These are phyloP conservation scores for Ostrea denselamellosa DNA, from an alignment of 1,140 invertebrate genomes.

Conservation along the genomic window DNA sequence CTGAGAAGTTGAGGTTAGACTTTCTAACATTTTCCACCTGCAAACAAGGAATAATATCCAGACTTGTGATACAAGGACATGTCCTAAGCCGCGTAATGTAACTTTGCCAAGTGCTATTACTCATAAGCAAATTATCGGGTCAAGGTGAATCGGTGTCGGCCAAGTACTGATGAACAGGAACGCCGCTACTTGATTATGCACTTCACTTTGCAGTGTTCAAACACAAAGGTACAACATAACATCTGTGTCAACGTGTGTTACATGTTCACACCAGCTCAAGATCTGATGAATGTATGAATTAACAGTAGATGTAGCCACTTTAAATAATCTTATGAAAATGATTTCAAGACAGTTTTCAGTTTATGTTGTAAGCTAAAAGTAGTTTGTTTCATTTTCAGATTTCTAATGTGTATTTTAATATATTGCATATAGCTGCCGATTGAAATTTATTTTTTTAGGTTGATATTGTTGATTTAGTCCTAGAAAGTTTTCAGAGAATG, in stretches of 20 bases:
- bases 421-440: neutral
- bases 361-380: neutral
- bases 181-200: neutral
- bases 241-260: neutral
- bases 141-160: neutral
- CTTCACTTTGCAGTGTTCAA: slow-evolving; percentile 18
- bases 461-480: neutral
- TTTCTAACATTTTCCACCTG: neutral
- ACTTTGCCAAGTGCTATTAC: neutral
- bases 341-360: neutral
- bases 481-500: too few relatives aligned
- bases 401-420: neutral
- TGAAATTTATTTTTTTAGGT: neutral
- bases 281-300: neutral
- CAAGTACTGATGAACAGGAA: slow-evolving; percentile 1
- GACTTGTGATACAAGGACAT: slow-evolving; percentile 2
- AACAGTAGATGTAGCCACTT: neutral
- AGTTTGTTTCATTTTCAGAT: neutral
- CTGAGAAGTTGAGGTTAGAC: neutral
- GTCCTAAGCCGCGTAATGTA: neutral
- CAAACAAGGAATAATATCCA: neutral
- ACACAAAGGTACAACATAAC: slow-evolving; percentile 14
- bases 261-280: neutral
- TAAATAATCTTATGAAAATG: neutral
- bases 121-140: neutral